phyloP scores from a whole-genome alignment of 2,888 invertebrate species.

The Dasypolia templi region DNA sequence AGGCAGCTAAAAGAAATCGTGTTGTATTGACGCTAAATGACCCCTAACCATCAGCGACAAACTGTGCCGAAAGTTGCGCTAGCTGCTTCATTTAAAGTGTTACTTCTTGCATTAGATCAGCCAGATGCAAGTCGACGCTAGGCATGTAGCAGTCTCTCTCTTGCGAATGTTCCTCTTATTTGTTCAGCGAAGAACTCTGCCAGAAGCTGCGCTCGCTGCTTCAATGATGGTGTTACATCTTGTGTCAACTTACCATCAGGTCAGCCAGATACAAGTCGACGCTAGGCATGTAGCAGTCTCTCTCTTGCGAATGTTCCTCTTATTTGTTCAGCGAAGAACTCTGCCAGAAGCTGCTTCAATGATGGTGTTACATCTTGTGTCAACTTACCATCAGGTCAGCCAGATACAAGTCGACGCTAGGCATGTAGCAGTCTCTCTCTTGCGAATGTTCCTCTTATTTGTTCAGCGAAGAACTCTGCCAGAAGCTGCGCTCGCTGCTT shows the following conservation, averaged over 20 bases:
- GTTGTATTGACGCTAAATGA: no score
- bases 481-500: slow-evolving; percentile 68
- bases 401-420: slow-evolving; percentile 85
- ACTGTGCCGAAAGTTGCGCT: no score
- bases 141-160: slow-evolving; percentile 85
- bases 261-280: no score
- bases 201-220: no score
- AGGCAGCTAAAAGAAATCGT: no score
- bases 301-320: slow-evolving; percentile 83
- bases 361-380: background rate
- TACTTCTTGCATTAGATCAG: no score
- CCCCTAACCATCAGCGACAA: no score
- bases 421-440: slow-evolving; percentile 84
- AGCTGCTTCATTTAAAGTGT: no score
- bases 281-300: slow-evolving; percentile 84
- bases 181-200: no score
- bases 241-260: slow-evolving; percentile 69
- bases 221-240: no score
- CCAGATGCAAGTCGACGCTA: slow-evolving; percentile 81
- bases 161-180: slow-evolving; percentile 85
- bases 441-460: slow-evolving; percentile 86
- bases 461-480: slow-evolving; percentile 87
- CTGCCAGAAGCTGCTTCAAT: slow-evolving; percentile 83
- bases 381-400: slow-evolving; percentile 84
- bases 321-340: slow-evolving; percentile 89